Percentiles rank a stretch among this genome's conserved stretches.
These are phyloP conservation scores for Sinohyriopsis cumingii DNA, from an alignment of 2,888 invertebrate species.

Conservation along the genomic window DNA sequence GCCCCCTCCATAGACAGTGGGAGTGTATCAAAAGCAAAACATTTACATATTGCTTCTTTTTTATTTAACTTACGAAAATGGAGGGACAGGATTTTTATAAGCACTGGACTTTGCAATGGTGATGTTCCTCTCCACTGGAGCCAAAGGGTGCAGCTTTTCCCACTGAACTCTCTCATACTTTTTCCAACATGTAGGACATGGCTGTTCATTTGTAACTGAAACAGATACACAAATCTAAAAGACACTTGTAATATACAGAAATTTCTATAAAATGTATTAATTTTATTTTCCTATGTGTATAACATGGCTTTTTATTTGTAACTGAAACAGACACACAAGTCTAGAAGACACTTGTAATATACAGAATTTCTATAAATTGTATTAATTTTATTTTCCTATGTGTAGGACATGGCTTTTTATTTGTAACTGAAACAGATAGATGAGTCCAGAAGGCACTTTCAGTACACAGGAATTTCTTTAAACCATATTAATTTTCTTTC, in stretches of 20 bases:
- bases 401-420: slow-evolving; percentile 60
- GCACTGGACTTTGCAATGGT: slow-evolving; percentile 50
- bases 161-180: slow-evolving; percentile 57
- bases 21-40: too few species aligned
- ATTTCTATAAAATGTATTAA: too few species aligned
- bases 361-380: too few species aligned
- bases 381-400: too few species aligned
- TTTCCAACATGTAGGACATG: slow-evolving; percentile 60
- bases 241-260: too few species aligned
- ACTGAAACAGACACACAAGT: slow-evolving; percentile 44
- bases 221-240: slow-evolving; percentile 6
- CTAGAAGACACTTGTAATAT: not conserved
- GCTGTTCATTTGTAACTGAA: slow-evolving; percentile 61
- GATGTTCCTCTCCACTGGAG: slow-evolving; percentile 59
- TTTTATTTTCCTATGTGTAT: slow-evolving; percentile 13
- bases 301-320: slow-evolving; percentile 60
- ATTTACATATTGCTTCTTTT: too few species aligned
- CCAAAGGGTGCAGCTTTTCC: slow-evolving; percentile 58
- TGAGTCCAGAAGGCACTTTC: not conserved
- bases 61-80: slow-evolving; percentile 34
- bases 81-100: slow-evolving; percentile 61
- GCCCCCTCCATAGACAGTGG: too few species aligned
- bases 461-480: not conserved
- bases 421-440: slow-evolving; percentile 47
- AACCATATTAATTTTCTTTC: not conserved